Percentiles rank a stretch among this genome's conserved stretches.
Evolutionary conservation across 2,113 vertebrate species (phyloP).

Genomic region (Chloropsis cyanopogon): DNA sequence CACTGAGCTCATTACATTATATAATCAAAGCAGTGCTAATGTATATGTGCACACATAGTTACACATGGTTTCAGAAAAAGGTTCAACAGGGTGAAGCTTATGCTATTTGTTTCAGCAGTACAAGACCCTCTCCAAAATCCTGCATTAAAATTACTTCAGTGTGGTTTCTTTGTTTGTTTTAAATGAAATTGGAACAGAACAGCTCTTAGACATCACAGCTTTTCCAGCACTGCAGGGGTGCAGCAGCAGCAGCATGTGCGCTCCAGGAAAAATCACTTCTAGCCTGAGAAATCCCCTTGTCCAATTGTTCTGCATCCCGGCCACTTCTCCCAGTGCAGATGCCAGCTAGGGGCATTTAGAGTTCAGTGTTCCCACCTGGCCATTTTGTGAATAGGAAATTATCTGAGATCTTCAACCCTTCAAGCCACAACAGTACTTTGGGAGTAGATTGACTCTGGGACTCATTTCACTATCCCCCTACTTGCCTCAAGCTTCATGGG

Average conservation of each 20-base stretch:
- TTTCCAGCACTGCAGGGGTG: background rate
- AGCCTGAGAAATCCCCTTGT: background rate
- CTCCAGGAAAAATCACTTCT: background rate
- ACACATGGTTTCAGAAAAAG: background rate
- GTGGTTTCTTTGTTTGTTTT: constrained; percentile 13
- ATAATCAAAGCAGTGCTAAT: constrained; percentile 35
- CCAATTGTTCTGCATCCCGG: background rate
- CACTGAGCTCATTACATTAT: constrained; percentile 42
- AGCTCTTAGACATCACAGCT: background rate
- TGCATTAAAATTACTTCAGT: background rate
- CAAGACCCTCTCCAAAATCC: background rate
- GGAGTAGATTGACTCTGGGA: background rate
- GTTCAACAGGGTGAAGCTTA: background rate
- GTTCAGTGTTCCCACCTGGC: background rate
- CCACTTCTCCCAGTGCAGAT: background rate
- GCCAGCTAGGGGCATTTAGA: background rate
- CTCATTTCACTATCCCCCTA: background rate
- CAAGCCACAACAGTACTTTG: background rate
- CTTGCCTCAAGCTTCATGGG: background rate
- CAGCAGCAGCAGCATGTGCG: background rate
- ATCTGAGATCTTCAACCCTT: background rate
- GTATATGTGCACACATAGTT: background rate
- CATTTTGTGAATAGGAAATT: background rate
- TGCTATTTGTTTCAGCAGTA: constrained; percentile 4
- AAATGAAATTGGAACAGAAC: background rate